A percentile compares a stretch with the other conserved stretches of the same genome.
Conservation (phyloP, 2,797 vertebrate genomes). For the Tapera naevia region DNA sequence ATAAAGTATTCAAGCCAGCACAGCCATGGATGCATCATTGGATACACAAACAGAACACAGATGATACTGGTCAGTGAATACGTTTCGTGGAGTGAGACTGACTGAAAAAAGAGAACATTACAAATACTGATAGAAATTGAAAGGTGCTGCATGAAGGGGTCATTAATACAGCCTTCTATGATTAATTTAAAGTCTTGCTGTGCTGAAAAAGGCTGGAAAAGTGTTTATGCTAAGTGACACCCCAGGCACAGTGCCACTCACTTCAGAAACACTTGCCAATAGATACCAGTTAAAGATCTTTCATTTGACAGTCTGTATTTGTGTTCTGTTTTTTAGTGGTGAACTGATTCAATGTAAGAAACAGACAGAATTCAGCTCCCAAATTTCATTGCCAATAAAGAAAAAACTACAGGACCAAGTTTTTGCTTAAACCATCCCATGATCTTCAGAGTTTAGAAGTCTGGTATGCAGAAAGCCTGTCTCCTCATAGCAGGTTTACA, state of each 20-base stretch:
- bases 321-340: not conserved
- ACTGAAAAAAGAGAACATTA: not conserved
- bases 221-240: not conserved
- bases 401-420: not conserved
- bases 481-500: not conserved
- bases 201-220: not conserved
- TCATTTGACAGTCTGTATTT: not conserved
- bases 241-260: accelerated
- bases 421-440: not conserved
- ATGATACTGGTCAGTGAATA: not conserved
- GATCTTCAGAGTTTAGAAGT: not conserved
- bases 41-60: not conserved
- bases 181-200: not conserved
- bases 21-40: not conserved
- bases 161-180: not conserved
- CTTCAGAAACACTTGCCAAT: not conserved
- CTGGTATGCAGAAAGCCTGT: not conserved
- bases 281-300: not conserved
- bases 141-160: not conserved
- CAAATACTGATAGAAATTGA: not conserved
- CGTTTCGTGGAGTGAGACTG: not conserved
- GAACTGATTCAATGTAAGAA: not conserved
- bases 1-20: not conserved
- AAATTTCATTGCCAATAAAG: not conserved
- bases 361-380: not conserved